Percentiles rank a stretch among this genome's conserved stretches.
Evolutionary conservation across 2,797 vertebrate species (phyloP).

Genomic region (Clarias fuscus): DNA sequence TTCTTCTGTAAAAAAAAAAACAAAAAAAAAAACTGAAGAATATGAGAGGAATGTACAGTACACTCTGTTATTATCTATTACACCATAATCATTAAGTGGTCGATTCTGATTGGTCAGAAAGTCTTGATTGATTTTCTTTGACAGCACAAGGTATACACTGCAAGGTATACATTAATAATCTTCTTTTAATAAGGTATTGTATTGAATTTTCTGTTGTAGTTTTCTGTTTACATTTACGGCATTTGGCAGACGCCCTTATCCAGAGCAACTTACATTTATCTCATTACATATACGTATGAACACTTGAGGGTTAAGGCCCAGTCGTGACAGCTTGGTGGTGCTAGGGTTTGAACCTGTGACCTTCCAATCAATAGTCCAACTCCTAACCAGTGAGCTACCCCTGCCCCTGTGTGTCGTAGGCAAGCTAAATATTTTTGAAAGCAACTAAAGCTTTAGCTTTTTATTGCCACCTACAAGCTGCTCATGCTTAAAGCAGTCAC

Average conservation of each 20-base stretch:
- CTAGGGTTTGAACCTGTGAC: too few species aligned
- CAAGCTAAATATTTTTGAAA: too few species aligned
- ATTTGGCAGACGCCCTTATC: too few species aligned
- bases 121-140: background rate
- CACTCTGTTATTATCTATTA: background rate
- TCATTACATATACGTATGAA: too few species aligned
- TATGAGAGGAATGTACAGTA: background rate
- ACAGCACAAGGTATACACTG: too few species aligned
- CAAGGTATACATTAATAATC: background rate
- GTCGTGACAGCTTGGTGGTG: too few species aligned
- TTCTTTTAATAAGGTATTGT: background rate
- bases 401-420: too few species aligned
- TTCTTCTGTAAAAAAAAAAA: background rate
- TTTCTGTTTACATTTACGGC: background rate
- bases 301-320: too few species aligned
- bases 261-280: too few species aligned
- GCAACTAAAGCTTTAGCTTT: background rate
- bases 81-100: background rate
- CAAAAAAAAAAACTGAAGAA: background rate
- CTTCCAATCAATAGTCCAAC: too few species aligned
- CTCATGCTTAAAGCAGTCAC: background rate
- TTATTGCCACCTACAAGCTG: background rate
- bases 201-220: background rate
- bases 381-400: too few species aligned
- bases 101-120: background rate